phyloP scores from a whole-genome alignment of 2,113 vertebrate genomes.

The Tautogolabrus adspersus region DNA sequence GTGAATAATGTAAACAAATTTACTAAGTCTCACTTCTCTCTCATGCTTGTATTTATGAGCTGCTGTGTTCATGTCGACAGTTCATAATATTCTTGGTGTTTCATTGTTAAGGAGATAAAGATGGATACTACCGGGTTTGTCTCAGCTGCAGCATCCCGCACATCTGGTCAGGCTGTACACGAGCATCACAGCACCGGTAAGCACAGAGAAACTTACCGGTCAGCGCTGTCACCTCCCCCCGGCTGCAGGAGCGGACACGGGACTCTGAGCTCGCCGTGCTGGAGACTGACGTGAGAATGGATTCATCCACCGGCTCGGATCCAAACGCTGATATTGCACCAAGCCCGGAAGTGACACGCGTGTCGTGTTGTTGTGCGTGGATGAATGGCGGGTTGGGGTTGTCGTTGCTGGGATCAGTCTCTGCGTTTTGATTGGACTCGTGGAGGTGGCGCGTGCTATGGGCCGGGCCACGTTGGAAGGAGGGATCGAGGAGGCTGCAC shows the following conservation, averaged over 20 bases:
- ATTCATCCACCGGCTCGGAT: constrained; percentile 2
- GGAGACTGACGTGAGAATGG: no score
- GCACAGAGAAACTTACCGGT: constrained; percentile 41
- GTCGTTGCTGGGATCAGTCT: neutral
- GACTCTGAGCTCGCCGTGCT: neutral
- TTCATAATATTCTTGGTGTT: no score
- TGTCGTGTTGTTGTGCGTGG: constrained; percentile 24
- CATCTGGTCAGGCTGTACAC: neutral
- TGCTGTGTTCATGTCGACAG: no score
- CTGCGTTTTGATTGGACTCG: constrained; percentile 77
- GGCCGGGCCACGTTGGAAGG: constrained; percentile 54
- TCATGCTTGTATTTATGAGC: no score
- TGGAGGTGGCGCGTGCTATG: constrained; percentile 81
- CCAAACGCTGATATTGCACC: neutral
- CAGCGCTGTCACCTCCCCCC: neutral
- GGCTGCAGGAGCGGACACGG: neutral
- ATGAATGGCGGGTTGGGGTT: neutral
- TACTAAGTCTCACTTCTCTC: no score
- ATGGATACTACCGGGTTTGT: neutral
- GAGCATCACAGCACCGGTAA: neutral
- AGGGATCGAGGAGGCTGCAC: constrained; percentile 40
- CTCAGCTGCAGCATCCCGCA: constrained; percentile 29
- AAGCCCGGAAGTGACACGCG: constrained; percentile 58
- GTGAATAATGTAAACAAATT: no score
- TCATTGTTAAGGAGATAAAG: neutral